A percentile compares a stretch with the other conserved stretches of the same genome.
Conservation (phyloP, 2,888 invertebrate genomes). For the Hololepta plana region DNA sequence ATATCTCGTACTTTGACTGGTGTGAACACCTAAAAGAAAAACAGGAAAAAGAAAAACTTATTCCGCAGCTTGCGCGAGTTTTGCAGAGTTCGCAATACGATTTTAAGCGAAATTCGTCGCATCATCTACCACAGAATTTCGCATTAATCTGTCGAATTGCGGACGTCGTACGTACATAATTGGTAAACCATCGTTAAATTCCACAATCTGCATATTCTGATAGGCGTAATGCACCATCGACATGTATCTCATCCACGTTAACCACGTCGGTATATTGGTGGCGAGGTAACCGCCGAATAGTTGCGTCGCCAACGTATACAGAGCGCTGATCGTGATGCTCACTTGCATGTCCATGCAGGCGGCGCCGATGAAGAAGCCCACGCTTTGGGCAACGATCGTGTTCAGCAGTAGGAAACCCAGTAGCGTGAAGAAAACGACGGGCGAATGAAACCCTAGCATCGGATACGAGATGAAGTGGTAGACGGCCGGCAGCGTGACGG, state of each 20-base stretch:
- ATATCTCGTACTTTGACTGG: slow-evolving; percentile 46
- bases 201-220: slow-evolving; percentile 64
- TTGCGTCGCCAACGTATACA: slow-evolving; percentile 59
- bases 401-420: slow-evolving; percentile 50
- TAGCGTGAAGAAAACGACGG: slow-evolving; percentile 47
- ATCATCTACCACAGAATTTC: too few species aligned
- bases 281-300: slow-evolving; percentile 60
- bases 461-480: slow-evolving; percentile 63
- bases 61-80: too few species aligned
- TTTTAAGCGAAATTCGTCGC: too few species aligned
- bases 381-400: slow-evolving; percentile 59
- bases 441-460: slow-evolving; percentile 46
- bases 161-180: slow-evolving; percentile 50
- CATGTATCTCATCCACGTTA: slow-evolving; percentile 56
- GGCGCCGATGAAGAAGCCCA: slow-evolving; percentile 62
- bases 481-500: slow-evolving; percentile 53
- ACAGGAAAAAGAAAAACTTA: slow-evolving; percentile 3
- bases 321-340: slow-evolving; percentile 57
- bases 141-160: too few species aligned
- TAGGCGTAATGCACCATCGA: slow-evolving; percentile 67
- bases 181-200: slow-evolving; percentile 50
- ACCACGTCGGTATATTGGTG: slow-evolving; percentile 51
- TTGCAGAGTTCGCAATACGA: too few species aligned
- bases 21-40: slow-evolving; percentile 40
- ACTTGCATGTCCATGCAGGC: slow-evolving; percentile 61